Conservation (phyloP, 2,888 invertebrate species). For the Cerceris rybyensis region DNA sequence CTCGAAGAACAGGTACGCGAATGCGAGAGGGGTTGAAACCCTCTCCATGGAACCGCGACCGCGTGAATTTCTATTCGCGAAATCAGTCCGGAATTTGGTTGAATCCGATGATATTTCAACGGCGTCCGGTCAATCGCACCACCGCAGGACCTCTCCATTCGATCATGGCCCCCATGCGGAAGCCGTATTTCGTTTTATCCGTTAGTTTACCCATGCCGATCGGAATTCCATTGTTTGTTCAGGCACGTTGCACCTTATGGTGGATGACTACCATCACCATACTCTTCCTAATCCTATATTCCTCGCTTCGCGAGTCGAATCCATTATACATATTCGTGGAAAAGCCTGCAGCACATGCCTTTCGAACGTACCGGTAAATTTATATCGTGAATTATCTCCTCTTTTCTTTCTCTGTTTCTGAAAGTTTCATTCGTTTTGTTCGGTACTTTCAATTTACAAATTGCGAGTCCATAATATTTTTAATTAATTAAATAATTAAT, state of each 20-base stretch:
- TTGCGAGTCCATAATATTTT: too few species aligned
- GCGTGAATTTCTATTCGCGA: conserved; percentile 17
- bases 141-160: conserved; percentile 4
- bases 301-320: not conserved
- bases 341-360: too few species aligned
- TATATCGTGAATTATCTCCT: too few species aligned
- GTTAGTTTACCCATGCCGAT: conserved; percentile 16
- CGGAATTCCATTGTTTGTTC: conserved; percentile 32
- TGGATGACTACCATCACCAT: not conserved
- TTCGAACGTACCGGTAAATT: too few species aligned
- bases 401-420: too few species aligned
- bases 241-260: not conserved
- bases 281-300: conserved; percentile 1
- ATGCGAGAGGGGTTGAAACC: conserved; percentile 15
- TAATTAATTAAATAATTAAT: too few species aligned
- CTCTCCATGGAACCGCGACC: not conserved
- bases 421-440: too few species aligned
- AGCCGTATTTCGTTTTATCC: conserved; percentile 34
- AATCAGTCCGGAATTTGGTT: conserved; percentile 32
- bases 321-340: not conserved
- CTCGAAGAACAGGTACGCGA: conserved; percentile 9
- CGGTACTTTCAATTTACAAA: too few species aligned
- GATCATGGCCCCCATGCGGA: not conserved
- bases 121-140: not conserved
- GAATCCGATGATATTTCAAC: conserved; percentile 31